Evolutionary conservation across 2,113 vertebrate species (phyloP), one percentile per base, ranked within the genome.

Genomic region (Cryptomyrus ogoouensis): DNA sequence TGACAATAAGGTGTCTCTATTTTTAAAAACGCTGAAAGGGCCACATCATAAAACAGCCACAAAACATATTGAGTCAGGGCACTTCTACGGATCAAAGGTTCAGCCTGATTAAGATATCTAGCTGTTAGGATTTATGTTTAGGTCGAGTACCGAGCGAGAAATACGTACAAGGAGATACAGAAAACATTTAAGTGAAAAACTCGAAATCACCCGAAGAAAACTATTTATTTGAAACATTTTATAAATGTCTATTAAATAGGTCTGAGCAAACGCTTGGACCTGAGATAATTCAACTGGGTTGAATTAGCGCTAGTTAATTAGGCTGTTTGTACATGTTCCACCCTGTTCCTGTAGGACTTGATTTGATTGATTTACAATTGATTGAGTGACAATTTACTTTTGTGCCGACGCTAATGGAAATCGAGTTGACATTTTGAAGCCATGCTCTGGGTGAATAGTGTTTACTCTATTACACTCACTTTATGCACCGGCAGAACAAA

Each of bases 1-100:
- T 92, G 83, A 90, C 90, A 93, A 92, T 90, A 88, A 89, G 66
- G 85, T 88, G 86, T 85, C 47, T 88, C 90, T 87, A 89, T 91
- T 70, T 89, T 87, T n/a, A 83, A 90, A 84, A 58, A 58, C 87
- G 42, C 17, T 66, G 66, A 88, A 91, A 91, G 70, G 53, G 46
- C 27, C 85, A 88, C 85, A 84, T 77, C 58, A 89, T 88, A 86
- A 24, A 89, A 74, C 58, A 31, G 50, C 85, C 70, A 70, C 89
- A 91, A 89, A 91, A 91, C 90, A 88, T 86, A 84, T 21, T 31
- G 80, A 84, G 88, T 66, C 53, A 44, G 86, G 74, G 77, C 47
- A 88, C 84, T 91, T 89, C 21, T 53, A 12, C 52, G 70, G 88
- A 90, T 77, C 91, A 88, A 84, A 86, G 87, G 53, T 52, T 83